Evolutionary conservation across 2,797 vertebrate species (phyloP).

Genomic region (Margarornis squamiger): DNA sequence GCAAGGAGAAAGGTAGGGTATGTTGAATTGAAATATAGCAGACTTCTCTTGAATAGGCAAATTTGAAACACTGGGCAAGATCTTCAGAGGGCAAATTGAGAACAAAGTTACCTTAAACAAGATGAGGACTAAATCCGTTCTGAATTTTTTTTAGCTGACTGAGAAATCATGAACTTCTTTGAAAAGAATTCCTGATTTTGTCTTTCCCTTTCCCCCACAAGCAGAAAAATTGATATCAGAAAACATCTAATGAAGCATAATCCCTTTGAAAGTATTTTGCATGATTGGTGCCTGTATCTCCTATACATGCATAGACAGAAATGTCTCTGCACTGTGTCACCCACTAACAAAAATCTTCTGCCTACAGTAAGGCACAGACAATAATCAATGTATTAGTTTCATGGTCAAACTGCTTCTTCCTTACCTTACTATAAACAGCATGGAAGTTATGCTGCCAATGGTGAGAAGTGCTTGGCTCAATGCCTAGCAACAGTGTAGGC

Average conservation of each 20-base stretch:
- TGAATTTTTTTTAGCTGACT: neutral
- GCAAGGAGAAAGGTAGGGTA: neutral
- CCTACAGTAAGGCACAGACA: neutral
- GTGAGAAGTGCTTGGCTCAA: conserved; percentile 30
- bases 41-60: neutral
- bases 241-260: neutral
- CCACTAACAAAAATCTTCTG: neutral
- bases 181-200: neutral
- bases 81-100: neutral
- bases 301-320: neutral
- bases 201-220: neutral
- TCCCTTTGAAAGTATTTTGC: neutral
- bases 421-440: conserved; percentile 28
- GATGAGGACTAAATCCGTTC: neutral
- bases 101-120: neutral
- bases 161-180: neutral
- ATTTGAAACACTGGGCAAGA: neutral
- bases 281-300: neutral
- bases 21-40: neutral
- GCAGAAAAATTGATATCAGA: neutral
- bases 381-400: neutral
- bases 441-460: conserved; percentile 12
- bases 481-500: conserved; percentile 45
- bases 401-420: neutral
- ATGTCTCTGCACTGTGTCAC: neutral